Evolutionary conservation across 1,140 invertebrate genomes (phyloP).

Genomic region (Drosophila lini): DNA sequence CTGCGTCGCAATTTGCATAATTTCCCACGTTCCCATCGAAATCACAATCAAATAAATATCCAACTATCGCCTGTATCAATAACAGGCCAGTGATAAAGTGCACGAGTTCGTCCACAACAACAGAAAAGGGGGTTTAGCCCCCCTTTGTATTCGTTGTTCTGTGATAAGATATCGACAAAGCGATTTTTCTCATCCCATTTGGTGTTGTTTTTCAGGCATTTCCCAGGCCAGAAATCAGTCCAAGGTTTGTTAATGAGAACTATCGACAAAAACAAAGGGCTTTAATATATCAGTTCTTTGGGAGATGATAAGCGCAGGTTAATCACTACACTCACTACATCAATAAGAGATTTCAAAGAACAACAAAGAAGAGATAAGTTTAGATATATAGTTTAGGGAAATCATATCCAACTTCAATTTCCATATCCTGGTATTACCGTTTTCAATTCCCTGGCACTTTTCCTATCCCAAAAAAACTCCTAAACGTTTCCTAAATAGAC

Average conservation of each 20-base stretch:
- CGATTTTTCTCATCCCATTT: slow-evolving; percentile 4
- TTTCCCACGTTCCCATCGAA: slow-evolving; percentile 68
- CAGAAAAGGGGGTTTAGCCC: slow-evolving; percentile 18
- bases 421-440: background rate
- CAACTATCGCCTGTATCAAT: slow-evolving; percentile 52
- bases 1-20: slow-evolving; percentile 76
- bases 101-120: slow-evolving; percentile 7
- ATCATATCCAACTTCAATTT: no score
- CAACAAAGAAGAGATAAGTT: background rate
- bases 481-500: slow-evolving; percentile 1
- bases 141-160: slow-evolving; percentile 1
- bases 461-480: background rate
- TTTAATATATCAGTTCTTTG: background rate
- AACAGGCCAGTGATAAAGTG: slow-evolving; percentile 54
- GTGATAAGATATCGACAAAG: slow-evolving; percentile 41
- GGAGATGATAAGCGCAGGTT: background rate
- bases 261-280: slow-evolving; percentile 7
- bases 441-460: background rate
- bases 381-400: background rate
- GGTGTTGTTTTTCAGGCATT: slow-evolving; percentile 6
- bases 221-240: background rate
- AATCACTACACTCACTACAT: no score
- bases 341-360: background rate
- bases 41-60: slow-evolving; percentile 55
- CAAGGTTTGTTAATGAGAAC: background rate